Evolutionary conservation across 2,113 vertebrate species (phyloP), one percentile per base, ranked within the genome.

Genomic region (Syngnathus scovelli): DNA sequence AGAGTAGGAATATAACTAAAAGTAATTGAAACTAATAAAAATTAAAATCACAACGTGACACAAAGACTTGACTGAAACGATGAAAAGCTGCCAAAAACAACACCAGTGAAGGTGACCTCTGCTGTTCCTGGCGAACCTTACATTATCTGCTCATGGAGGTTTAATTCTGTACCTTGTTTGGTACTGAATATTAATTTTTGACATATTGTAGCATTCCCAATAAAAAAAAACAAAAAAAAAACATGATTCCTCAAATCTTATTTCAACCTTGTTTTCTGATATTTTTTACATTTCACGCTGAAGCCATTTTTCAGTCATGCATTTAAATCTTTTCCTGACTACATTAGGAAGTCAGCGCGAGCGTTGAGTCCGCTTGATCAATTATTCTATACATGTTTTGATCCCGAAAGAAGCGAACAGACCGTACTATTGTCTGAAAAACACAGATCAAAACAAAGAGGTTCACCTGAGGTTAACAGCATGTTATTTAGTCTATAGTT

Each of bases 331-430:
- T 55, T 55, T 55, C 52, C 21, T 13, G 52, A 58, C 55, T 36
- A 13, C 19, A 51, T n/a, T 19, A n/a, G 9, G 49, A 21, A 52
- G 19, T 52, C n/a, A 52, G 19, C 8, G 18, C 7, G 6, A 52
- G n/a, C 19, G 49, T 21, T 10, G 49, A 59, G 49, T 54, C 27
- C 68, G 60, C 33, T 48, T 67, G 27, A 18, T 64, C 67, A 80
- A 72, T n/a, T 52, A 61, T 67, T 68, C 44, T 49, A 59, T 6
- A 16, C 19, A 55, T 69, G 72, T 44, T 74, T 83, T 72, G 72
- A 33, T 64, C 43, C 18, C 63, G 27, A 61, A 1, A 4, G n/a
- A 18, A 38, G 21, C 13, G 65, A 27, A 55, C 43, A 61, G 16
- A 49, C 52, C 46, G 70, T 60, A 36, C 60, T 58, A n/a, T 64